These are phyloP conservation scores for Hypolimnas misippus DNA, from an alignment of 2,888 invertebrate genomes.

Conservation along the genomic window DNA sequence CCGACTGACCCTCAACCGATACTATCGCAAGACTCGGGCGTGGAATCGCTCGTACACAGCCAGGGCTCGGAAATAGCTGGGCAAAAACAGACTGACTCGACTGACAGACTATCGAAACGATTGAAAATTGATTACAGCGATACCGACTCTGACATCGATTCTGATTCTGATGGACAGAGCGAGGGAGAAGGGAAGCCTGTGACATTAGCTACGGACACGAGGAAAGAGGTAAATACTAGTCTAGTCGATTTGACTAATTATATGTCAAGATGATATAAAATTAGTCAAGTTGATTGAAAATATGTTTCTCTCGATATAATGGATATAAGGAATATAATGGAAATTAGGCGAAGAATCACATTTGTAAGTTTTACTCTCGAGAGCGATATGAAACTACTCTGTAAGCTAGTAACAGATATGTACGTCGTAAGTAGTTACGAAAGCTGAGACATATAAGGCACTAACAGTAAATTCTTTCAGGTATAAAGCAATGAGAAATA, in stretches of 20 bases:
- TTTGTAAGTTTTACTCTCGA: too few relatives aligned
- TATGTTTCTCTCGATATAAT: too few relatives aligned
- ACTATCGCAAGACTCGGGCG: slow-evolving; percentile 67
- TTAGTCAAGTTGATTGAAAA: too few relatives aligned
- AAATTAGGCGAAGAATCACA: too few relatives aligned
- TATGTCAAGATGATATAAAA: background rate
- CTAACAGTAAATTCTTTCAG: too few relatives aligned
- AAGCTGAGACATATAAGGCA: too few relatives aligned
- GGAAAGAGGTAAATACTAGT: background rate
- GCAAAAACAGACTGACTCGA: slow-evolving; percentile 59
- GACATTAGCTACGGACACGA: background rate
- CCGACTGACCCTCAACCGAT: slow-evolving; percentile 47
- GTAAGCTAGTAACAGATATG: too few relatives aligned
- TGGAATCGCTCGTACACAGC: slow-evolving; percentile 59
- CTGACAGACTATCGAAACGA: slow-evolving; percentile 57
- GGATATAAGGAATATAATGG: too few relatives aligned
- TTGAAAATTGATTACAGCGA: slow-evolving; percentile 51
- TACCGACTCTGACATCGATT: slow-evolving; percentile 46
- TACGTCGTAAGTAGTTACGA: too few relatives aligned
- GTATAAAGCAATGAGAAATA: too few relatives aligned
- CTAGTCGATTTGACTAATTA: background rate
- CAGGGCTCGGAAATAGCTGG: slow-evolving; percentile 50
- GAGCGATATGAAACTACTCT: too few relatives aligned
- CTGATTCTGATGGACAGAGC: background rate
- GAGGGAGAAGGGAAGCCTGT: background rate